Percentiles rank a stretch among this genome's conserved stretches.
phyloP scores from a whole-genome alignment of 1,140 invertebrate genomes.

The Trachymyrmex cornetzi region DNA sequence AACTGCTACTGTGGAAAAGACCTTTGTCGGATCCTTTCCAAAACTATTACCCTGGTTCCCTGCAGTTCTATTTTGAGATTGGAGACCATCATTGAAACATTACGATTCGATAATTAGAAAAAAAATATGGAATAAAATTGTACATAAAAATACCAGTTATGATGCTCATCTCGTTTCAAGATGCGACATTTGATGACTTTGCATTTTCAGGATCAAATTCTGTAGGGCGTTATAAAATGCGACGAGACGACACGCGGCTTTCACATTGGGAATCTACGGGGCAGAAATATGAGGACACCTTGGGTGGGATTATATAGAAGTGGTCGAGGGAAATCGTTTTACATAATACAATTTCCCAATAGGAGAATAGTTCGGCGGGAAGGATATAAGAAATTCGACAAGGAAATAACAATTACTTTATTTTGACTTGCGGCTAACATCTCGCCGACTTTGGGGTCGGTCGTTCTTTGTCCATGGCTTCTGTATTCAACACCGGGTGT shows the following conservation, averaged over 20 bases:
- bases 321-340: constrained; percentile 10
- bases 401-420: constrained; percentile 78
- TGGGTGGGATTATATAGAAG: constrained; percentile 23
- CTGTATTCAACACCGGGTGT: constrained; percentile 22
- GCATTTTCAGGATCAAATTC: not conserved
- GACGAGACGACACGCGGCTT: not conserved
- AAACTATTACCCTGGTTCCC: too few species aligned
- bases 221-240: constrained; percentile 24
- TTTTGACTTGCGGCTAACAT: constrained; percentile 78
- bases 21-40: too few species aligned
- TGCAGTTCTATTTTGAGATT: not conserved
- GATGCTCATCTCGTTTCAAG: not conserved
- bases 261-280: not conserved
- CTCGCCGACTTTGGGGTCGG: constrained; percentile 36
- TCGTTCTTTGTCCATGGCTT: constrained; percentile 35
- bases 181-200: constrained; percentile 2
- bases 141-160: not conserved
- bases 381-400: constrained; percentile 47
- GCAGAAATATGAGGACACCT: not conserved
- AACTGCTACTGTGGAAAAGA: too few species aligned
- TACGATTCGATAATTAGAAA: not conserved
- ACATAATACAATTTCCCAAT: not conserved
- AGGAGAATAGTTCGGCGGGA: not conserved
- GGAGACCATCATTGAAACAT: not conserved
- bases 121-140: not conserved